Percentiles rank a stretch among this genome's conserved stretches.
These are phyloP conservation scores for Venturia canescens DNA, from an alignment of 1,140 invertebrate genomes.

Conservation along the genomic window DNA sequence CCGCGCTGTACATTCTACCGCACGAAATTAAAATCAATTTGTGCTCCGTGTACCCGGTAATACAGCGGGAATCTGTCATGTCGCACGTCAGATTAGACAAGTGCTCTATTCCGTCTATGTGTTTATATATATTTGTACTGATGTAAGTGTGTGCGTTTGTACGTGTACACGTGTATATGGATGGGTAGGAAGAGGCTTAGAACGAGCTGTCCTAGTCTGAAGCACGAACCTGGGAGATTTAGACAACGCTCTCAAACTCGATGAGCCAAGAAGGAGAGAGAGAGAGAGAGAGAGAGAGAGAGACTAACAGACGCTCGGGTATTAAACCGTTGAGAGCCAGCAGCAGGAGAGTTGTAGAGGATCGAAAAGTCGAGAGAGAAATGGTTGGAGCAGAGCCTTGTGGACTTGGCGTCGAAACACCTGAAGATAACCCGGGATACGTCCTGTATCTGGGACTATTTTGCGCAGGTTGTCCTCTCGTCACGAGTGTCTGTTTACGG, in stretches of 20 bases:
- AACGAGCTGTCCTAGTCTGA: conserved; percentile 34
- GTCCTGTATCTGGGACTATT: neutral
- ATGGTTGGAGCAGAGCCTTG: neutral
- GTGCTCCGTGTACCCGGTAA: conserved; percentile 50
- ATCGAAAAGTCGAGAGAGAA: conserved; percentile 22
- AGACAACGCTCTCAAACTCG: conserved; percentile 43
- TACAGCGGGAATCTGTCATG: conserved; percentile 53
- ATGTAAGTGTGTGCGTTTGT: neutral
- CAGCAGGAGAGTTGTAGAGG: conserved; percentile 4
- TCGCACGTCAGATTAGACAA: conserved; percentile 54
- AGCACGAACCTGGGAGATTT: conserved; percentile 39
- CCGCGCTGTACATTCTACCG: conserved; percentile 4
- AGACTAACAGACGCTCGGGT: conserved; percentile 8
- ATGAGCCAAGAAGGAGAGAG: conserved; percentile 20
- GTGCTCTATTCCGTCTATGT: conserved; percentile 9
- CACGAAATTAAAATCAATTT: conserved; percentile 54
- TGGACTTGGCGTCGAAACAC: conserved; percentile 7
- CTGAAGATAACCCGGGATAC: neutral
- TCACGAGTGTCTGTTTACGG: neutral
- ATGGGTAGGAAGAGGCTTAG: conserved; percentile 27
- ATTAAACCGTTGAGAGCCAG: conserved; percentile 31
- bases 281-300: conserved; percentile 14
- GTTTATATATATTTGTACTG: neutral
- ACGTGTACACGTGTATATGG: no score
- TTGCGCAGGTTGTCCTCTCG: neutral